Evolutionary conservation across 1,140 invertebrate species (phyloP), one percentile per base, ranked within the genome.

Genomic region (Neuroterus valhalla): DNA sequence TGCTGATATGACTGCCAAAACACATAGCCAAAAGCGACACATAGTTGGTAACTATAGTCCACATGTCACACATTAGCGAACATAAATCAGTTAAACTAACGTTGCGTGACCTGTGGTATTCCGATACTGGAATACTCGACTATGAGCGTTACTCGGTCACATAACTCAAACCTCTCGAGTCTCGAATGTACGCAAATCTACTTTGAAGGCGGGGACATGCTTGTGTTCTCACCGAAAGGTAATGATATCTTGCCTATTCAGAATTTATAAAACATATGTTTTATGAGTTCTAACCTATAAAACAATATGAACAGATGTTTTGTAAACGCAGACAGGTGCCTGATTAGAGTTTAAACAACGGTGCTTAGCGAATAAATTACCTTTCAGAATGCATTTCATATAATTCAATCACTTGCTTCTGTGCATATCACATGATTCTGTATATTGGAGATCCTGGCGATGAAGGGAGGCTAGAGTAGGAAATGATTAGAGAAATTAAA

Each of bases 21-120:
- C 31, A 31, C 23, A 62, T 62, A 31, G 23, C 55, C 50, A 14
- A 52, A 23, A 23, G 12, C 3, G 12, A 62, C 2, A 62, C 4
- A 21, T 31, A 62, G 55, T 62, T 23, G 55, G 31, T 62, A 62
- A 62, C 55, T 62, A 62, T 26, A 62, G 26, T 62, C 23, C 31
- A 62, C 21, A 26, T 62, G 55, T 62, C 55, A 62, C 55, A 62
- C 55, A 23, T 62, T 31, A n/a, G 66, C 42, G 42, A 66, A 23
- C 42, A 75, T 80, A 80, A 78, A 80, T 78, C 75, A 77, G 68
- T 23, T 75, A 72, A 78, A 62, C 77, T 75, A 75, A 70, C 68
- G 52, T 68, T 50, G 70, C 76, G 70, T 74, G 68, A 77, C 75
- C 62, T 66, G 52, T 48, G 70, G 76, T 78, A 73, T 73, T 77